phyloP scores from a whole-genome alignment of 2,113 vertebrate species.

The Macroglossus sobrinus region DNA sequence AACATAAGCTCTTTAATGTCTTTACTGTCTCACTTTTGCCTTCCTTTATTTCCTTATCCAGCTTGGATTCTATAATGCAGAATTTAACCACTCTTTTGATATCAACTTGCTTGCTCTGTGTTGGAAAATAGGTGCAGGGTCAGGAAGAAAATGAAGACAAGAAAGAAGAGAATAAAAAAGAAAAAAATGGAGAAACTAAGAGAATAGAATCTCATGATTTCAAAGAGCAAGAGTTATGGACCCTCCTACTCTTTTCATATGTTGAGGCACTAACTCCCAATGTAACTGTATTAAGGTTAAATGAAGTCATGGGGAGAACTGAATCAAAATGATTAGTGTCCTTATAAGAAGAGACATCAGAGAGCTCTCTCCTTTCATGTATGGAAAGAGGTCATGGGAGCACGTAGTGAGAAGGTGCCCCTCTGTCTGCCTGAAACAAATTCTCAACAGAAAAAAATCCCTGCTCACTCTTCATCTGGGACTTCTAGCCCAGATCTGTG shows the following conservation, averaged over 20 bases:
- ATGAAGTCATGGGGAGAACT: not conserved
- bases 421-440: not conserved
- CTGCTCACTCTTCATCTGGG: not conserved
- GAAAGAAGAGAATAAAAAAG: not conserved
- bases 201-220: too few species aligned
- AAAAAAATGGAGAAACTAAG: too few species aligned
- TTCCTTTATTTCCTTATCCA: not conserved
- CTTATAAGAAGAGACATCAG: not conserved
- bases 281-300: not conserved
- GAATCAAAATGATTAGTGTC: not conserved
- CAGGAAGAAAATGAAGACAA: not conserved
- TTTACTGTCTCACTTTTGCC: not conserved
- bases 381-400: not conserved
- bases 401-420: not conserved
- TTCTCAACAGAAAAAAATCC: not conserved
- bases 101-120: not conserved
- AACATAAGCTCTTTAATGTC: not conserved
- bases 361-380: not conserved
- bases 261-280: not conserved
- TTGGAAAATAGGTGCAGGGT: not conserved
- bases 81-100: not conserved
- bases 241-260: too few species aligned
- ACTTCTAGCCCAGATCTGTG: not conserved
- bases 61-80: not conserved
- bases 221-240: too few species aligned